Evolutionary conservation across 30 jellyfish, hydroid and myxozoan species (phyloP).

Genomic region (Cassiopea andromeda): DNA sequence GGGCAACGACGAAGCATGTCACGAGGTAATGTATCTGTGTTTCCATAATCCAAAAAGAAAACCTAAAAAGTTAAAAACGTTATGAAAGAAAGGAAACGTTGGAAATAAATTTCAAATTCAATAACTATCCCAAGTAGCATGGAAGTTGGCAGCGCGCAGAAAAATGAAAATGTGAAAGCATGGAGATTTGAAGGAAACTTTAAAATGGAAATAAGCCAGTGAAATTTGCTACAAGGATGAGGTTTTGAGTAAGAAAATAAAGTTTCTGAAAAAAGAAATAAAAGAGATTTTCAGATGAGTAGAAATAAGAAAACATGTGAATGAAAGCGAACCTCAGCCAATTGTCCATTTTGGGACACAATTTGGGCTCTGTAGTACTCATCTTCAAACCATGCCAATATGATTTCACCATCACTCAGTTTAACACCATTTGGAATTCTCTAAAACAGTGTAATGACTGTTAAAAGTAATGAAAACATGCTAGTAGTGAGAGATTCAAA

Average conservation of each 20-base stretch:
- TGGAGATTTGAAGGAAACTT: too few relatives aligned
- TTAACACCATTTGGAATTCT: conserved; percentile 43
- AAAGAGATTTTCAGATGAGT: not conserved
- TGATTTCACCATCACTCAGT: conserved; percentile 32
- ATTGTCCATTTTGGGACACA: not conserved
- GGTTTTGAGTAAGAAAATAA: too few relatives aligned
- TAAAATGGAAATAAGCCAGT: too few relatives aligned
- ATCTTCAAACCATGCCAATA: conserved; percentile 89
- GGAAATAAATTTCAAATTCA: too few relatives aligned
- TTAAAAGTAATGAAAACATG: not conserved
- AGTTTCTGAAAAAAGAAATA: too few relatives aligned
- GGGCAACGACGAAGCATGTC: conserved; percentile 83
- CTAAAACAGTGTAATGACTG: conserved; percentile 5
- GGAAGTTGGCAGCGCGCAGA: too few relatives aligned
- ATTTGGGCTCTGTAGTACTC: conserved; percentile 92
- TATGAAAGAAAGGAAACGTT: too few relatives aligned
- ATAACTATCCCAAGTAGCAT: too few relatives aligned
- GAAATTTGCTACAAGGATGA: too few relatives aligned
- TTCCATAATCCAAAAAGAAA: conserved; percentile 93
- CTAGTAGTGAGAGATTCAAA: too few relatives aligned
- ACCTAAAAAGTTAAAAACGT: conserved; percentile 64
- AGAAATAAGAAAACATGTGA: not conserved
- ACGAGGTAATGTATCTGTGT: conserved; percentile 52
- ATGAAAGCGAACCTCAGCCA: not conserved
- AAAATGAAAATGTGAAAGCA: too few relatives aligned